Percentiles rank a stretch among this genome's conserved stretches.
These are phyloP conservation scores for Dicyrtomina minuta DNA, from an alignment of 2,888 invertebrate species.

Conservation along the genomic window DNA sequence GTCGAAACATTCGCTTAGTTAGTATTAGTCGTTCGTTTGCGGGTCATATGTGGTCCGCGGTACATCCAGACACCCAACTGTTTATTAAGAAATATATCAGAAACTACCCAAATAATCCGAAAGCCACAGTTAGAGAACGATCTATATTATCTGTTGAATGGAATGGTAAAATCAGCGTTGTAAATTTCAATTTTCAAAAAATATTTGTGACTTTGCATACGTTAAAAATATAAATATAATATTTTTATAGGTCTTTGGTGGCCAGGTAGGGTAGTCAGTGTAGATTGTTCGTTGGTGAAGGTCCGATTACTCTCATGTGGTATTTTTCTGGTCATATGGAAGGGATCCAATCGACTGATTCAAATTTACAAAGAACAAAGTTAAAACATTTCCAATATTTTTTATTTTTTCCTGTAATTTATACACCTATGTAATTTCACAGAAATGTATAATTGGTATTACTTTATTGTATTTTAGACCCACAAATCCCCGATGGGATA, in stretches of 20 bases:
- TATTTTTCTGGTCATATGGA: slow-evolving; percentile 87
- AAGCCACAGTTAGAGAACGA: slow-evolving; percentile 1
- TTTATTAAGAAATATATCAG: slow-evolving; percentile 41
- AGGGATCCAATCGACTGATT: slow-evolving; percentile 82
- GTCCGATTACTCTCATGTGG: slow-evolving; percentile 76
- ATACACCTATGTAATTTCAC: neutral
- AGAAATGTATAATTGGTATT: neutral
- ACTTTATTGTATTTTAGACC: neutral
- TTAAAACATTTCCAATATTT: neutral
- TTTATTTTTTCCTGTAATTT: neutral
- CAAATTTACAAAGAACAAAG: slow-evolving; percentile 55
- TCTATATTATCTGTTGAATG: slow-evolving; percentile 80
- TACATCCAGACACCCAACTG: slow-evolving; percentile 29
- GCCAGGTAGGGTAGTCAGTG: slow-evolving; percentile 70
- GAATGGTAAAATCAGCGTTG: slow-evolving; percentile 66
- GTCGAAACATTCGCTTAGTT: slow-evolving; percentile 65
- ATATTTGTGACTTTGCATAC: too few relatives aligned
- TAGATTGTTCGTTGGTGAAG: slow-evolving; percentile 85
- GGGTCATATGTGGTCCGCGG: slow-evolving; percentile 48
- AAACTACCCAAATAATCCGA: slow-evolving; percentile 23
- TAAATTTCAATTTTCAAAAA: neutral
- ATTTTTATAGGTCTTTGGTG: slow-evolving; percentile 69
- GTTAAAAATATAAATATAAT: neutral
- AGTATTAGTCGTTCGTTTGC: slow-evolving; percentile 68
- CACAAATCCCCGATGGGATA: slow-evolving; percentile 3